A percentile compares a stretch with the other conserved stretches of the same genome.
phyloP scores from a whole-genome alignment of 2,888 invertebrate genomes.

The Epistrophe eligans region DNA sequence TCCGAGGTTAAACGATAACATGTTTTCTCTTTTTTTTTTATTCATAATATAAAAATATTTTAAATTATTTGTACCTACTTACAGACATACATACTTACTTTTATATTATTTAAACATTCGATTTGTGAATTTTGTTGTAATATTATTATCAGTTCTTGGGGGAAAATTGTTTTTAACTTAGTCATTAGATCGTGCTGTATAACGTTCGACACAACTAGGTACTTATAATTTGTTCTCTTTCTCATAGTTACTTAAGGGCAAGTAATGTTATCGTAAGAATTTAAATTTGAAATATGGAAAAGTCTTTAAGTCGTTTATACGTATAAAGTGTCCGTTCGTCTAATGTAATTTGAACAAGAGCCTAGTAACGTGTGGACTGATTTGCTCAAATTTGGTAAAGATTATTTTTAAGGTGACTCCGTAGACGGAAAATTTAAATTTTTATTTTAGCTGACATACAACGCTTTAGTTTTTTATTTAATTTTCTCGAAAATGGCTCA shows the following conservation, averaged over 20 bases:
- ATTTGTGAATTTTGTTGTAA: not conserved
- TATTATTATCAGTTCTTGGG: slow-evolving; percentile 1
- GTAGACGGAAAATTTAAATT: no score
- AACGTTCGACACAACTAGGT: not conserved
- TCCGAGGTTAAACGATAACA: slow-evolving; percentile 22
- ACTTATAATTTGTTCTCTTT: not conserved
- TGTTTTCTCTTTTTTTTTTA: not conserved
- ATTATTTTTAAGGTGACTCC: no score
- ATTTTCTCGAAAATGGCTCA: no score
- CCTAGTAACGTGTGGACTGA: no score
- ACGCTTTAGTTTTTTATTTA: no score
- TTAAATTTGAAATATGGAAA: no score
- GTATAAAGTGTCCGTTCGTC: no score
- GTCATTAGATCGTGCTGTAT: not conserved
- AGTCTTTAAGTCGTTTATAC: no score
- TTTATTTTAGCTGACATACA: no score
- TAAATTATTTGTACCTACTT: not conserved
- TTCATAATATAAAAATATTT: not conserved
- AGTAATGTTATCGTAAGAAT: not conserved
- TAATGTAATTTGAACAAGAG: no score
- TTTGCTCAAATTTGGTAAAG: no score
- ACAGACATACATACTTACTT: not conserved
- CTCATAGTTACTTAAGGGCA: not conserved
- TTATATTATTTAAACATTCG: not conserved
- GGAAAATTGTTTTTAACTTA: slow-evolving; percentile 16